These are phyloP conservation scores for Plotosus lineatus DNA, from an alignment of 2,113 vertebrate species.

Conservation along the genomic window DNA sequence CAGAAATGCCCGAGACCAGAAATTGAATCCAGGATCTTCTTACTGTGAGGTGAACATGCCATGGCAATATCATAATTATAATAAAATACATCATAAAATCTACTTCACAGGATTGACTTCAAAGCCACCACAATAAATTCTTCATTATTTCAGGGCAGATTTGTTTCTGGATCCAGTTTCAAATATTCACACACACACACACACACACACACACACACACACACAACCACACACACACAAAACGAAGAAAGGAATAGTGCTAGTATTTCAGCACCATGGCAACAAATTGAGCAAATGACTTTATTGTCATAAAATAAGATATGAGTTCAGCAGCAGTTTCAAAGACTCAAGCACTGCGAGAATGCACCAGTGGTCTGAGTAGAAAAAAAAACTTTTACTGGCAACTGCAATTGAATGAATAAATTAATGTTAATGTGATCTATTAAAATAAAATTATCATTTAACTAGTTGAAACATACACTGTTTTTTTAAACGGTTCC, in stretches of 20 bases:
- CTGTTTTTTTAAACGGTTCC: not conserved
- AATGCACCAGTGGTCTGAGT: not conserved
- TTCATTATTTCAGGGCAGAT: not conserved
- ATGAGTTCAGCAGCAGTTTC: not conserved
- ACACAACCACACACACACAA: not conserved
- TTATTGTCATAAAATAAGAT: not conserved
- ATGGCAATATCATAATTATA: too few relatives aligned
- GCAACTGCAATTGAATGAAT: not conserved
- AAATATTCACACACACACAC: not conserved
- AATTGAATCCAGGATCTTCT: too few relatives aligned
- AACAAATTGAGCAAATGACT: not conserved
- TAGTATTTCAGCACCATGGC: not conserved
- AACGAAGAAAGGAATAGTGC: not conserved
- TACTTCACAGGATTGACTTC: too few relatives aligned
- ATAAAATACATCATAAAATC: too few relatives aligned
- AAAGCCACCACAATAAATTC: too few relatives aligned
- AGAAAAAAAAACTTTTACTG: not conserved
- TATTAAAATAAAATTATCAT: not conserved
- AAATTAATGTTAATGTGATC: not conserved
- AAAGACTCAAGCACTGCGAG: not conserved
- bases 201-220: not conserved
- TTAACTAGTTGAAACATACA: not conserved
- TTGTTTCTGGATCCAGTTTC: not conserved
- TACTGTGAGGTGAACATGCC: too few relatives aligned
- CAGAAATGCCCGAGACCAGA: too few relatives aligned